Evolutionary conservation across 2,797 vertebrate species (phyloP).

Genomic region (Typhlichthys subterraneus): DNA sequence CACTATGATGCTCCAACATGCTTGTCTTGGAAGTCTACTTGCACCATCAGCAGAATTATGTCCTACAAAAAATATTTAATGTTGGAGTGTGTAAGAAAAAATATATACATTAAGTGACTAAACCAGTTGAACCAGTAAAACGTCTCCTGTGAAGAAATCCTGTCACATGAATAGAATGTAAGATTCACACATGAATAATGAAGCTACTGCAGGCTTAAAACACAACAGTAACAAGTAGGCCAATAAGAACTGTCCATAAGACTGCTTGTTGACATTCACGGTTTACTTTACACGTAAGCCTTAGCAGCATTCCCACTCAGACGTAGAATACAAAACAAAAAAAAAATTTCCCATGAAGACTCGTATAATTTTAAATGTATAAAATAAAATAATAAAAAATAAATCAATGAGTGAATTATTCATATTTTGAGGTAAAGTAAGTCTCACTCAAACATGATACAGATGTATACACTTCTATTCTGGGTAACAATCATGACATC

Average conservation of each 20-base stretch:
- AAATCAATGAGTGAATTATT: too few species aligned
- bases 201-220: slow-evolving; percentile 42
- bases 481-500: slow-evolving; percentile 14
- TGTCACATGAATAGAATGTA: slow-evolving; percentile 29
- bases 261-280: too few species aligned
- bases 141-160: not conserved
- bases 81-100: too few species aligned
- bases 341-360: slow-evolving; percentile 20
- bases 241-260: too few species aligned
- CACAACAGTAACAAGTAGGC: slow-evolving; percentile 11
- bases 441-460: slow-evolving; percentile 30
- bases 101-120: not conserved
- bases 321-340: slow-evolving; percentile 2
- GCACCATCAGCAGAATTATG: slow-evolving; percentile 9
- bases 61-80: slow-evolving; percentile 6
- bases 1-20: slow-evolving; percentile 42
- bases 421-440: slow-evolving; percentile 13
- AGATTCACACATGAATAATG: slow-evolving; percentile 28
- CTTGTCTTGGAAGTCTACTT: slow-evolving; percentile 33
- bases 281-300: too few species aligned
- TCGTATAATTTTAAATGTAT: slow-evolving; percentile 12
- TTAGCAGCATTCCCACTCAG: not conserved
- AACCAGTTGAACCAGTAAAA: slow-evolving; percentile 2
- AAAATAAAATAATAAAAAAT: not conserved
- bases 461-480: slow-evolving; percentile 11